Evolutionary conservation across 2,113 vertebrate genomes (phyloP).

Genomic region (Corythaeola cristata): DNA sequence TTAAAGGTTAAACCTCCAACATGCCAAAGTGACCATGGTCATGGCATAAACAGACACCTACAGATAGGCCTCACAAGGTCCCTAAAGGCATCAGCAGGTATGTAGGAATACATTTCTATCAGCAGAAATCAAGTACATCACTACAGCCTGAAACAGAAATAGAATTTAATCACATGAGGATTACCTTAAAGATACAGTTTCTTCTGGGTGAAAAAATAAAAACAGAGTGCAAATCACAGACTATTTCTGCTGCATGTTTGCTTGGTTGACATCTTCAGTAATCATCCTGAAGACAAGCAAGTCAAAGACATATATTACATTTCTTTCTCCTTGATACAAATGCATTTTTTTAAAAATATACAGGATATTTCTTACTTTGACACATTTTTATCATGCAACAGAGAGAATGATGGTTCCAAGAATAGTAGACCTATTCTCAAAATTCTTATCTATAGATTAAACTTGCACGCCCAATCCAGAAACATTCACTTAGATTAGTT

Average conservation of each 20-base stretch:
- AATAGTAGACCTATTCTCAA: neutral
- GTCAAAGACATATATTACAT: neutral
- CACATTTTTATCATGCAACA: neutral
- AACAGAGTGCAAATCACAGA: neutral
- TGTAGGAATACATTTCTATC: neutral
- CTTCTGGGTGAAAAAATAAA: neutral
- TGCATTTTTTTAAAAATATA: too few relatives aligned
- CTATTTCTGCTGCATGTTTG: neutral
- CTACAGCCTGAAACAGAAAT: neutral
- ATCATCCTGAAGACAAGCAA: neutral
- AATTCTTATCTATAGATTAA: neutral
- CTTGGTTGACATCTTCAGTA: neutral
- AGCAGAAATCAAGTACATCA: neutral
- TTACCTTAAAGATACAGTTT: neutral
- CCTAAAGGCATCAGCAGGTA: neutral
- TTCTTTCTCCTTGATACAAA: neutral
- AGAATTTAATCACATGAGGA: neutral
- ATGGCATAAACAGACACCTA: neutral
- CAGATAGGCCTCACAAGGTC: neutral
- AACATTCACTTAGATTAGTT: neutral
- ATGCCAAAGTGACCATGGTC: neutral
- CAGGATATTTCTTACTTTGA: neutral
- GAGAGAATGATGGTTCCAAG: neutral
- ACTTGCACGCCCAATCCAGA: neutral
- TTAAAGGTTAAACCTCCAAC: neutral